Evolutionary conservation across 2,797 vertebrate species (phyloP), one percentile per base, ranked within the genome.

Genomic region (Eleutherodactylus coqui): DNA sequence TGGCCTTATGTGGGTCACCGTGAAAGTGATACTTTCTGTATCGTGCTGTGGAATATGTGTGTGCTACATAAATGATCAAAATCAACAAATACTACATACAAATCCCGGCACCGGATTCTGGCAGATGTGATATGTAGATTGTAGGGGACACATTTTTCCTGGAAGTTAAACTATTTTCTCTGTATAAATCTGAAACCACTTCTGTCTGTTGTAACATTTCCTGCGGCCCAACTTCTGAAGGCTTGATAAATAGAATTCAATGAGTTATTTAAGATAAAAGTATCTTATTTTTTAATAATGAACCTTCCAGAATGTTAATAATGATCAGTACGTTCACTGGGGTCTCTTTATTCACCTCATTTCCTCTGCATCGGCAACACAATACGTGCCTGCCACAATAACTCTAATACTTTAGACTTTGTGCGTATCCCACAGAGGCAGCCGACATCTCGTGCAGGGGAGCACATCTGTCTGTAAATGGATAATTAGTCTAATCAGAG

Each of bases 321-420:
- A 70, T 27, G 38, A 79, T 79, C 49, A 6, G 43, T 67, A 73
- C 21, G 84, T 49, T 58, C 82, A 36, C 86, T 53, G 5, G 51
- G 75, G 82, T 76, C 67, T 72, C 64, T 62, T 73, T 41, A 45
- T 64, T 83, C 81, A 87, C 75, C 64, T 79, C 62, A 79, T 83
- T 83, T 78, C 85, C 79, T 87, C 55, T 32, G 10, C 24, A 29
- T 36, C 27, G 36, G 27, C 38, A 79, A 84, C 27, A 75, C 29
- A 84, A 84, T 21, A 87, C 83, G 73, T 85, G 87, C 62, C 47
- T 77, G 58, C 36, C 70, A 55, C 47, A 19, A 32, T 85, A 76
- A 38, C 49, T 76, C 75, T 47, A 51, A 60, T 55, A 67, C 76
- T 62, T 38, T 49, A 34, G 38, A 19, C 80, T 83, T 69, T 47